Base-by-base conservation (phyloP, 2,888 invertebrate genomes). In the Eupithecia inturbata region DNA sequence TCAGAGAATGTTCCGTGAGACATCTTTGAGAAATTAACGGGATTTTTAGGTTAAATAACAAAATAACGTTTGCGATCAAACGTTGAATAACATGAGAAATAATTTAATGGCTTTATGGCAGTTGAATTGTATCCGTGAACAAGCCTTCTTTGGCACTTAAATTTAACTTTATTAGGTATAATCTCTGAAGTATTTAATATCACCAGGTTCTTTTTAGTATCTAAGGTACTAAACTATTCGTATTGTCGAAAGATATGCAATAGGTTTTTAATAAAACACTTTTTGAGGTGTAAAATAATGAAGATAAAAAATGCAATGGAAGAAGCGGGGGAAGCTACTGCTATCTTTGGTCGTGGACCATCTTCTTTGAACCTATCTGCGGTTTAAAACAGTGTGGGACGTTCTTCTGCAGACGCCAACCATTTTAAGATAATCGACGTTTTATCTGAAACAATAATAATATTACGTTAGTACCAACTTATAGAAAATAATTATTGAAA, bases 281-380 rank as follows among this genome's bases (percentile, higher is more conserved):
- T 80, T 72, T 72, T 77, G 76, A 81, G 80, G 80, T 83, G 71
- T 78, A 76, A 77, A 81, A 80, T 83, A 80, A 74, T 77, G 78
- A 74, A 64, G 53, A 75, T 78, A 75, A 75, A 80, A 78, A 75
- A 82, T 81, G 75, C 80, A 81, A 77, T 79, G 86, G 84, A 87
- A 87, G 83, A 78, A 80, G 79, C 75, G 74, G 67, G 77, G 80
- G 77, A 80, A 82, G 79, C 78, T 83, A 79, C 79, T 77, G 80
- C 82, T 91, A 91, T 88, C 88, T 91, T 82, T 88, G 84, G 82
- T 87, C 82, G 79, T 82, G 87, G 85, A 89, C 84, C 91, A 91
- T 92, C 86, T 78, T 89, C 77, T 80, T 79, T 68, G 63, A 64
- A 79, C 80, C 87, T 91, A 90, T 91, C 91, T 91, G 77, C 87